Evolutionary conservation across 1,140 invertebrate genomes (phyloP), one percentile per base, ranked within the genome.

Genomic region (Drosophila kurseongensis): DNA sequence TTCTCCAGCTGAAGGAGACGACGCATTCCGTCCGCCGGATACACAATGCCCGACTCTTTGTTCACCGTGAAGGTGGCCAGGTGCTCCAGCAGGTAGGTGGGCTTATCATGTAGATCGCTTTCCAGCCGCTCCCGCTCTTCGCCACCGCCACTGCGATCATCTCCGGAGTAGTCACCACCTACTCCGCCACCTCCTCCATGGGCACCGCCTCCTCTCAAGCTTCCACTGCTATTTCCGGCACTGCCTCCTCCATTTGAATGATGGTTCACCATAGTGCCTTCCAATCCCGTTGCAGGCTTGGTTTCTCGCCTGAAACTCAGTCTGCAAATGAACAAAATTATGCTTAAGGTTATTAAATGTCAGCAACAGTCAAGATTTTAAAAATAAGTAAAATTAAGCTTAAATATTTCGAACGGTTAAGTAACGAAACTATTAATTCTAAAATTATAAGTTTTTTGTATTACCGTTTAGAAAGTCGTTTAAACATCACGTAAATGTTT

Each of bases 61-160:
- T 97, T 97, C 38, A 99, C 97, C 1, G 97, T 98, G 93, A 99
- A 99, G 14, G 99, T 99, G 47, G 99, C 98, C 93, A 99, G 95
- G 94, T 99, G 98, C 92, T 99, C 98, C 92, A 99, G 96, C 61
- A 97, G 94, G 92, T 98, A 98, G 4, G 95, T 95, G 12, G 96
- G 95, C 85, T 95, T 95, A 84, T 95, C 95, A 75, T 94, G 78
- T 13, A 92, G 54, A 40, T 91, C 90, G 16, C 65, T 75, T 7
- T 91, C 85, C 13, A 76, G 45, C n/a, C 91, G 65, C 16, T 91
- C 90, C 12, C 90, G 71, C 51, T 91, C 90, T 36, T 91, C 91
- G 29, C 83, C 91, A 10, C 80, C 86, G 27, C 80, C 88, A 44
- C 84, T 92, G 6, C 90, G 85, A 65, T 92, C 91, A 50, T 92